Percentiles rank a stretch among this genome's conserved stretches.
These are phyloP conservation scores for Cecropterus lyciades DNA, from an alignment of 1,140 invertebrate genomes.

Conservation along the genomic window DNA sequence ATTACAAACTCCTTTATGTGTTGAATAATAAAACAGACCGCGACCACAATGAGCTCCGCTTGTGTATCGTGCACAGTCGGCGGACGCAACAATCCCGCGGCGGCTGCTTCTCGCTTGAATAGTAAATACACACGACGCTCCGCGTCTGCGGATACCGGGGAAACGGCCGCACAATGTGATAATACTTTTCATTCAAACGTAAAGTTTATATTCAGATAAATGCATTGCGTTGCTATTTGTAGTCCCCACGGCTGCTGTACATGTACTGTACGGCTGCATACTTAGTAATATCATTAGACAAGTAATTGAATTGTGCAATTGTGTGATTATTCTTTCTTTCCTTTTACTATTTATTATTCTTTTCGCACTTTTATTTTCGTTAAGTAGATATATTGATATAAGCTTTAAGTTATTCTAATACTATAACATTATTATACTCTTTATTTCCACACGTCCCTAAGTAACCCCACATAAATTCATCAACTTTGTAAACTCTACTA, in stretches of 20 bases:
- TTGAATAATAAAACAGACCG: slow-evolving; percentile 4
- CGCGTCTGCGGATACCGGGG: slow-evolving; percentile 8
- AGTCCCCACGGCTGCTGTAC: not conserved
- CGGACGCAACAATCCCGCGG: not conserved
- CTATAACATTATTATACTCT: no score
- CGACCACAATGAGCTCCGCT: slow-evolving; percentile 23
- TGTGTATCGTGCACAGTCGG: slow-evolving; percentile 19
- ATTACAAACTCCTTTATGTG: slow-evolving; percentile 24
- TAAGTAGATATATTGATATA: no score
- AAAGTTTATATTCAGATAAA: not conserved
- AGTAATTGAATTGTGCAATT: no score
- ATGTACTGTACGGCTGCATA: no score
- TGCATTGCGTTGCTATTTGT: not conserved
- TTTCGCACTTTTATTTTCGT: no score
- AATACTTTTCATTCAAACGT: not conserved
- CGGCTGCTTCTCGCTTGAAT: slow-evolving; percentile 16
- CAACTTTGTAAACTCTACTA: no score
- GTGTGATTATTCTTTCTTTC: no score
- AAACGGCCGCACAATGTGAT: not conserved
- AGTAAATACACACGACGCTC: slow-evolving; percentile 4
- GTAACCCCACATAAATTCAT: no score
- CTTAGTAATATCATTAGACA: no score
- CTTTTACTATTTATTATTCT: no score
- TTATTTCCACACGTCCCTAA: no score
- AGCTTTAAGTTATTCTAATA: no score